A percentile compares a stretch with the other conserved stretches of the same genome.
Evolutionary conservation across 2,888 invertebrate species (phyloP).

Genomic region (Dolomedes plantarius): DNA sequence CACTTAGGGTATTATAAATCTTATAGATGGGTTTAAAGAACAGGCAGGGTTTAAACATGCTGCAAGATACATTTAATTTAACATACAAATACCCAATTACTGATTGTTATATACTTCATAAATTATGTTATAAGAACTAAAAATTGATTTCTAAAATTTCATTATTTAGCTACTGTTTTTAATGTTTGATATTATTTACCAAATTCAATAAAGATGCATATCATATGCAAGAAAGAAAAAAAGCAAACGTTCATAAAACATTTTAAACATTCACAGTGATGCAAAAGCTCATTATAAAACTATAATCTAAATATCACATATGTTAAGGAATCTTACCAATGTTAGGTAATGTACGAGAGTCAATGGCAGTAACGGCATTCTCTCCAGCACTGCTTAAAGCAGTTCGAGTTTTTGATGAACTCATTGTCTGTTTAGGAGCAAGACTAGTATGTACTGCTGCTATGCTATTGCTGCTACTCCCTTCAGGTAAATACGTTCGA

Average conservation of each 20-base stretch:
- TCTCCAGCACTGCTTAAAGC: constrained; percentile 63
- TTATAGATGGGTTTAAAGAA: no score
- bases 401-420: constrained; percentile 50
- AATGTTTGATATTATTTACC: no score
- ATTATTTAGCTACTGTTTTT: no score
- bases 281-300: constrained; percentile 67
- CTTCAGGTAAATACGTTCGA: constrained; percentile 41
- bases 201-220: no score
- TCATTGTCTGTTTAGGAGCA: constrained; percentile 36
- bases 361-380: constrained; percentile 36
- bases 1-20: no score
- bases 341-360: constrained; percentile 63
- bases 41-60: no score
- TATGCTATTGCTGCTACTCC: constrained; percentile 39
- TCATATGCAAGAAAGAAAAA: background rate
- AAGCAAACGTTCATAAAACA: constrained; percentile 20
- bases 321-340: constrained; percentile 71
- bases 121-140: no score
- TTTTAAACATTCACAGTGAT: constrained; percentile 40
- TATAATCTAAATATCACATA: constrained; percentile 71
- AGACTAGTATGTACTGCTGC: constrained; percentile 59
- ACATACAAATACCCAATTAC: no score
- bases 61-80: no score
- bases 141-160: no score
- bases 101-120: no score